Conservation (phyloP, 92 coral and sea anemone genomes). For the Porites lobata region DNA sequence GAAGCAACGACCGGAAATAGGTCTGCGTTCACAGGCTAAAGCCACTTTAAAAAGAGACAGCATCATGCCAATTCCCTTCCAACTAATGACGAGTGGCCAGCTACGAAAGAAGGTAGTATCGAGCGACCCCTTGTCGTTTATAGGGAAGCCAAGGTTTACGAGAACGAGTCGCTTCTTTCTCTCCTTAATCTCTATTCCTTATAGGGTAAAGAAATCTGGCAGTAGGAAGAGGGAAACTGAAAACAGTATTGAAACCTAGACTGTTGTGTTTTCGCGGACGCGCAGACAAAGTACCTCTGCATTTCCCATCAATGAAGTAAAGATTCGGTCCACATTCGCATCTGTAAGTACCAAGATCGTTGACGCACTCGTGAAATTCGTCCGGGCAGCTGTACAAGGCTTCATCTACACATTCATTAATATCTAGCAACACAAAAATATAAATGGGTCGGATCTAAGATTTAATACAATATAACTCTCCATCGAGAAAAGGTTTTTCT, state of each 20-base stretch:
- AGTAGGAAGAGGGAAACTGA: neutral
- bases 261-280: too few relatives aligned
- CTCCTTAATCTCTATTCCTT: too few relatives aligned
- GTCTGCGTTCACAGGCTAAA: too few relatives aligned
- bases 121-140: too few relatives aligned
- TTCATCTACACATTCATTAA: constrained; percentile 62
- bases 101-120: too few relatives aligned
- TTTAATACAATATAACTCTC: too few relatives aligned
- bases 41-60: too few relatives aligned
- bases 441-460: neutral
- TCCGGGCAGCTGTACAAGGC: constrained; percentile 53
- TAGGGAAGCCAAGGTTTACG: too few relatives aligned
- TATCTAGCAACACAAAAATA: constrained; percentile 19
- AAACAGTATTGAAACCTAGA: neutral
- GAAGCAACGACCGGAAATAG: too few relatives aligned
- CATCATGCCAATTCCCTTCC: too few relatives aligned
- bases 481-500: neutral
- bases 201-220: neutral
- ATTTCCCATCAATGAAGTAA: constrained; percentile 48
- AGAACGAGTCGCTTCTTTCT: too few relatives aligned
- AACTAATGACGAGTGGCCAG: too few relatives aligned
- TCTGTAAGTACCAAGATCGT: constrained; percentile 67
- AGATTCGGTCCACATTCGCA: constrained; percentile 62
- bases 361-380: constrained; percentile 56
- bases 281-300: constrained; percentile 43